Evolutionary conservation across 1,140 invertebrate species (phyloP).

Genomic region (Brachionus manjavacas): DNA sequence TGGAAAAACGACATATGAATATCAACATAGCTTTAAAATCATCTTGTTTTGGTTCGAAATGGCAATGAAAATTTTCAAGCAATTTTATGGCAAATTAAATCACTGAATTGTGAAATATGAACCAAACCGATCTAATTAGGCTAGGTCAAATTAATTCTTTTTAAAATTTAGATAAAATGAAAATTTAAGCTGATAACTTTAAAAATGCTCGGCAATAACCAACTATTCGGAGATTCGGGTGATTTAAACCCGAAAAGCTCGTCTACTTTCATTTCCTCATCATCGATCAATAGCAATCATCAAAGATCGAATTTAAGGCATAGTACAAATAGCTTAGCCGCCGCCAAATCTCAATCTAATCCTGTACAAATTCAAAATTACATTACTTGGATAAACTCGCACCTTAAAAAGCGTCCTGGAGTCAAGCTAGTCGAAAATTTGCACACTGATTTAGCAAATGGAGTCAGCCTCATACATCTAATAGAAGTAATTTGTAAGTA

Average conservation of each 20-base stretch:
- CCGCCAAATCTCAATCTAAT: slow-evolving; percentile 20
- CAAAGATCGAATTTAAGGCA: not conserved
- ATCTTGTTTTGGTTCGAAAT: not conserved
- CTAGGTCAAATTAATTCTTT: not conserved
- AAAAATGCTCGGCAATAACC: not conserved
- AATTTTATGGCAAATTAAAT: not conserved
- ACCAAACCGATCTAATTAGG: too few species aligned
- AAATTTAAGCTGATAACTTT: not conserved
- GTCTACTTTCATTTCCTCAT: slow-evolving; percentile 2
- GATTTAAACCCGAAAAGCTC: slow-evolving; percentile 9
- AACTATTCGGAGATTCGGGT: not conserved
- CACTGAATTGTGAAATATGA: not conserved
- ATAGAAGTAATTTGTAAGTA: slow-evolving; percentile 58
- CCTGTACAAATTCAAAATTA: slow-evolving; percentile 54
- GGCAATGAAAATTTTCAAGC: not conserved
- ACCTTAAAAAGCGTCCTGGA: slow-evolving; percentile 56
- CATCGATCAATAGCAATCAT: not conserved
- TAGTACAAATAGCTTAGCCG: not conserved
- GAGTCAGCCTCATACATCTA: slow-evolving; percentile 56
- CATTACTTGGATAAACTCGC: slow-evolving; percentile 59
- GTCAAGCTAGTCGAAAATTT: slow-evolving; percentile 55
- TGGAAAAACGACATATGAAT: slow-evolving; percentile 11
- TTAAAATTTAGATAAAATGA: not conserved
- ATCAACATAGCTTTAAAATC: not conserved
- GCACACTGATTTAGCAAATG: slow-evolving; percentile 56